Percentiles rank a stretch among this genome's conserved stretches.
These are phyloP conservation scores for Chymomyza caudatula DNA, from an alignment of 2,888 invertebrate genomes.

Conservation along the genomic window DNA sequence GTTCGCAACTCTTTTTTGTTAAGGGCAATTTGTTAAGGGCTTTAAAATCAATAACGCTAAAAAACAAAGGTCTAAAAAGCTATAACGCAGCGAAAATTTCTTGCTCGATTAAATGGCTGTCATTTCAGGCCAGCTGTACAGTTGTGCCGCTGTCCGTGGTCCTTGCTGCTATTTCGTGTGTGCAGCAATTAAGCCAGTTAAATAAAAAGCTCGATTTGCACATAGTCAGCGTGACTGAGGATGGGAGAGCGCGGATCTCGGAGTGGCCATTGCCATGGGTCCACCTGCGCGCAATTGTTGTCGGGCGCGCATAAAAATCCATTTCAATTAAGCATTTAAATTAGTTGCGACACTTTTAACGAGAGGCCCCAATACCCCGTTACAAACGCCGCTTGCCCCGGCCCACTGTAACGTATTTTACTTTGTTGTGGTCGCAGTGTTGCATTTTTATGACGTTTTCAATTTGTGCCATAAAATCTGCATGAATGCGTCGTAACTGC, in stretches of 20 bases:
- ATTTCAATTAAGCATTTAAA: slow-evolving; percentile 75
- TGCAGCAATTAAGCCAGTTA: slow-evolving; percentile 68
- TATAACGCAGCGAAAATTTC: slow-evolving; percentile 43
- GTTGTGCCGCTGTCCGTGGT: neutral
- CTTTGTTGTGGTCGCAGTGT: slow-evolving; percentile 54
- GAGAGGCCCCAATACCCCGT: slow-evolving; percentile 11
- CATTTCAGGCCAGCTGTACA: slow-evolving; percentile 5
- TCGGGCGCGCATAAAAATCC: slow-evolving; percentile 64
- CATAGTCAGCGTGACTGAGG: slow-evolving; percentile 43
- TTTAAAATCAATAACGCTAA: slow-evolving; percentile 56
- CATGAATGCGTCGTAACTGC: slow-evolving; percentile 60
- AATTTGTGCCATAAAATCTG: slow-evolving; percentile 71
- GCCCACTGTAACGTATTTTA: slow-evolving; percentile 11
- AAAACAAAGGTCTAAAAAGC: slow-evolving; percentile 21
- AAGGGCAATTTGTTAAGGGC: slow-evolving; percentile 7
- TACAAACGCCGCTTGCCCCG: neutral
- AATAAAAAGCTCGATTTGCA: slow-evolving; percentile 67
- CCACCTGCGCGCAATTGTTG: slow-evolving; percentile 47
- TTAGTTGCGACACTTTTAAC: slow-evolving; percentile 70
- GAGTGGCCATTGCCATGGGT: slow-evolving; percentile 21
- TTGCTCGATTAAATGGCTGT: slow-evolving; percentile 56
- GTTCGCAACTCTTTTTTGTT: neutral
- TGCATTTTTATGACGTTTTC: slow-evolving; percentile 73
- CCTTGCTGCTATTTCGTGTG: neutral
- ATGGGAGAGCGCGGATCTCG: slow-evolving; percentile 38